Evolutionary conservation across 2,888 invertebrate genomes (phyloP).

Genomic region (Cosmorhoe ocellata): DNA sequence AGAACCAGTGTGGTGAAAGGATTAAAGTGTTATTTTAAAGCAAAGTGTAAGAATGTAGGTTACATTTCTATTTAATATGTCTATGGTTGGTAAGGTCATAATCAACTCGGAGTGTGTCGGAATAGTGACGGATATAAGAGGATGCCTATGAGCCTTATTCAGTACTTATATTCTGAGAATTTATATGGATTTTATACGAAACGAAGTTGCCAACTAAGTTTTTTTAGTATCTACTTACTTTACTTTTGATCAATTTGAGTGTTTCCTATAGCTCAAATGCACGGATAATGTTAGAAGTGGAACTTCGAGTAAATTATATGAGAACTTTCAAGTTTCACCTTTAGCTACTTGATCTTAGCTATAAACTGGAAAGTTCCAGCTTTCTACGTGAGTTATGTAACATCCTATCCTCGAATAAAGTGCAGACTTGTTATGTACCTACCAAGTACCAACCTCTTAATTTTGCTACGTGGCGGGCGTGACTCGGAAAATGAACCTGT

Average conservation of each 20-base stretch:
- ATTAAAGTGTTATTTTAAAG: too few species aligned
- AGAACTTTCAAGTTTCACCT: slow-evolving; percentile 16
- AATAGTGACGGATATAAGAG: too few species aligned
- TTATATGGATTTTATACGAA: too few species aligned
- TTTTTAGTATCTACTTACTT: too few species aligned
- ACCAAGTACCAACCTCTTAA: background rate
- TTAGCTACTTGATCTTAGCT: slow-evolving; percentile 20
- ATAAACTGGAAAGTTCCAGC: slow-evolving; percentile 19
- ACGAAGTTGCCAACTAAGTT: too few species aligned
- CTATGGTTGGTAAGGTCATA: too few species aligned
- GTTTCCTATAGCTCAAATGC: background rate
- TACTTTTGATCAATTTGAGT: slow-evolving; percentile 1
- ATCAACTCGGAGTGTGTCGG: too few species aligned
- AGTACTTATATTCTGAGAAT: too few species aligned
- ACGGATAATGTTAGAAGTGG: slow-evolving; percentile 1
- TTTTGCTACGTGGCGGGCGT: background rate
- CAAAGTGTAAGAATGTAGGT: too few species aligned
- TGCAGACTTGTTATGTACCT: background rate
- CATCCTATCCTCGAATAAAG: background rate
- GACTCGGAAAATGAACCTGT: background rate
- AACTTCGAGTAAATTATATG: slow-evolving; percentile 3
- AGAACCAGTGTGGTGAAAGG: too few species aligned
- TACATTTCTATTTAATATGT: too few species aligned
- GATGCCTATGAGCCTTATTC: too few species aligned
- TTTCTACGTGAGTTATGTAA: slow-evolving; percentile 18